phyloP scores from a whole-genome alignment of 2,113 vertebrate species.

The Gracilinanus agilis region DNA sequence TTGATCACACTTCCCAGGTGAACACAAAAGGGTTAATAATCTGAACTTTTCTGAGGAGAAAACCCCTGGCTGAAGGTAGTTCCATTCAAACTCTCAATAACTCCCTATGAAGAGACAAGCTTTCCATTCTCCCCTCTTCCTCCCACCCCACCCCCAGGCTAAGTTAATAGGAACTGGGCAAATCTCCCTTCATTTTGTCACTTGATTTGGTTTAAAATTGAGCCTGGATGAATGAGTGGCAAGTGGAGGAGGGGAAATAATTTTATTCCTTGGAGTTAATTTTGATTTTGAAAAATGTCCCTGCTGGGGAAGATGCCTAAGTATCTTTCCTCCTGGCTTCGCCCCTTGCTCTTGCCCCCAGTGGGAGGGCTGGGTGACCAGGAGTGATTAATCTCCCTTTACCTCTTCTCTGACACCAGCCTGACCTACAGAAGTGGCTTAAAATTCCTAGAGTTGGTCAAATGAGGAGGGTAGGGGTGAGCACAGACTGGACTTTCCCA shows the following conservation, averaged over 20 bases:
- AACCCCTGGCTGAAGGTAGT: background rate
- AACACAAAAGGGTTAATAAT: conserved; percentile 19
- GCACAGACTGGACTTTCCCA: conserved; percentile 38
- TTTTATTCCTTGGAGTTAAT: conserved; percentile 7
- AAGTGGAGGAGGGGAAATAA: background rate
- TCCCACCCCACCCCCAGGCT: background rate
- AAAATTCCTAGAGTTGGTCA: conserved; percentile 12
- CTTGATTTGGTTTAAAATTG: conserved; percentile 49
- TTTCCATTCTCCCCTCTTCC: background rate
- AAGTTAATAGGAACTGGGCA: conserved; percentile 13
- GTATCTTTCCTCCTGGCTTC: background rate
- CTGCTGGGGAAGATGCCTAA: background rate
- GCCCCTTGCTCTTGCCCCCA: background rate
- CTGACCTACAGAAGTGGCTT: background rate
- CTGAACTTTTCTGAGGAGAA: background rate
- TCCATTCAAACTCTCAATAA: background rate
- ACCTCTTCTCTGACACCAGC: background rate
- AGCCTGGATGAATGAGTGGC: conserved; percentile 2
- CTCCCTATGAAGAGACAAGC: background rate
- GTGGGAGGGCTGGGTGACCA: background rate
- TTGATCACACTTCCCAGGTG: background rate
- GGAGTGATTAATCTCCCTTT: background rate
- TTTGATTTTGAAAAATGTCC: conserved; percentile 55
- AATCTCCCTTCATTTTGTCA: conserved; percentile 3
- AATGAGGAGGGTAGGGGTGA: background rate